Evolutionary conservation across 92 coral and sea anemone genomes (phyloP).

Genomic region (Zoanthus gigantus): DNA sequence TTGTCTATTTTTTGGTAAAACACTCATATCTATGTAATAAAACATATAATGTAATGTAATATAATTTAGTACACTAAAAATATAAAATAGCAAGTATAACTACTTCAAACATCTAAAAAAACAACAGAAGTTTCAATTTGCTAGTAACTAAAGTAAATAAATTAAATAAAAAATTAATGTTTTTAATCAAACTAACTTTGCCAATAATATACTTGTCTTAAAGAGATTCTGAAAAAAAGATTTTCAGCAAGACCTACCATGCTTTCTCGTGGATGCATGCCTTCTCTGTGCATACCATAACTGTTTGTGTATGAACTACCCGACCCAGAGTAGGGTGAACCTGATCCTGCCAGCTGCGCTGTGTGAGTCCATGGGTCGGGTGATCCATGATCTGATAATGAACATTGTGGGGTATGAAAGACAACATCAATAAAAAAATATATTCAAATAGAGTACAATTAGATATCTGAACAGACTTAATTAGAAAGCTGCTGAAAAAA

Average conservation of each 20-base stretch:
- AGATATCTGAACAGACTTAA: too few relatives aligned
- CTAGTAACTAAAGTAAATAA: too few relatives aligned
- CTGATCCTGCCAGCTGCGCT: slow-evolving; percentile 82
- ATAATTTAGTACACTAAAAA: too few relatives aligned
- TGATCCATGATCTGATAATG: slow-evolving; percentile 91
- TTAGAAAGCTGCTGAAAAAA: too few relatives aligned
- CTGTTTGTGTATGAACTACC: slow-evolving; percentile 81
- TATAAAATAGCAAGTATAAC: too few relatives aligned
- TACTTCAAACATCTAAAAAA: too few relatives aligned
- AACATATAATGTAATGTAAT: too few relatives aligned
- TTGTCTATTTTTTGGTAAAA: too few relatives aligned
- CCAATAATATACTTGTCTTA: background rate
- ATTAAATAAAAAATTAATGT: too few relatives aligned
- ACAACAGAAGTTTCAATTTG: too few relatives aligned
- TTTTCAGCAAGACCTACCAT: slow-evolving; percentile 69
- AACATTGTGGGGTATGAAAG: background rate
- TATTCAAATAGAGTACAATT: too few relatives aligned
- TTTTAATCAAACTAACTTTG: background rate
- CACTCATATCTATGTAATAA: too few relatives aligned
- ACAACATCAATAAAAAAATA: background rate
- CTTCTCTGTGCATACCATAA: slow-evolving; percentile 79
- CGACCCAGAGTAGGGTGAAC: slow-evolving; percentile 77
- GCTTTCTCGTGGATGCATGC: slow-evolving; percentile 82
- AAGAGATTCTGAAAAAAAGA: background rate
- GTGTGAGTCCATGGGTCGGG: slow-evolving; percentile 98